Conservation (phyloP, 1,140 invertebrate genomes). For the Lineus longissimus region DNA sequence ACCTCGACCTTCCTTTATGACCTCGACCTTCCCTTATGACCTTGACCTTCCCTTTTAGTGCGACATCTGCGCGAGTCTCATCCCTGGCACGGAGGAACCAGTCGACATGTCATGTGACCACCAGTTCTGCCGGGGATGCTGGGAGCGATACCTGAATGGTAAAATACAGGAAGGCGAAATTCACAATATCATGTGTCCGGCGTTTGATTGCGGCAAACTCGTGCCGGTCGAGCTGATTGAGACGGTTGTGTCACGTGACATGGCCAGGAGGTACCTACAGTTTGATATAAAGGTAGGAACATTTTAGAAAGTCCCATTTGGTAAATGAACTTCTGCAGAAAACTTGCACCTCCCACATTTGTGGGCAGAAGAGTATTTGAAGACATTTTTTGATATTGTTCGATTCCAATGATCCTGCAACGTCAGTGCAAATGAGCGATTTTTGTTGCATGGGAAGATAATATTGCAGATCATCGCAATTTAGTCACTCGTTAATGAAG, state of each 20-base stretch:
- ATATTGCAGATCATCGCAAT: no score
- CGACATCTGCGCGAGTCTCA: constrained; percentile 61
- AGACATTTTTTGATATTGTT: no score
- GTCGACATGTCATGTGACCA: constrained; percentile 63
- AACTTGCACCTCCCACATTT: no score
- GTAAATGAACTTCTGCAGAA: background rate
- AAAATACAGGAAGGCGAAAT: constrained; percentile 69
- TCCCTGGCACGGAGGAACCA: constrained; percentile 43
- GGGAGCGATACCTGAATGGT: constrained; percentile 65
- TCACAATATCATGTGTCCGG: constrained; percentile 67
- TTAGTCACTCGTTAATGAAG: no score
- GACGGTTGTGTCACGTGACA: constrained; percentile 63
- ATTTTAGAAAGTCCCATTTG: no score
- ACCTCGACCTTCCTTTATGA: constrained; percentile 7
- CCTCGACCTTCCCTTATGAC: constrained; percentile 7
- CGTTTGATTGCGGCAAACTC: constrained; percentile 62
- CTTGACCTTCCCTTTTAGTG: constrained; percentile 57
- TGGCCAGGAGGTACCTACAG: constrained; percentile 66
- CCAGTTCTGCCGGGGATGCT: constrained; percentile 65
- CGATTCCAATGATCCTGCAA: no score
- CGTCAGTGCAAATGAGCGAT: no score
- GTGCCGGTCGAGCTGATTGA: constrained; percentile 69
- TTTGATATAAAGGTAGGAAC: constrained; percentile 67
- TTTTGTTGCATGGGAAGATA: no score
- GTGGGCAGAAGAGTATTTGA: no score